Evolutionary conservation across 2,888 invertebrate species (phyloP).

Genomic region (Fragum sueziense): DNA sequence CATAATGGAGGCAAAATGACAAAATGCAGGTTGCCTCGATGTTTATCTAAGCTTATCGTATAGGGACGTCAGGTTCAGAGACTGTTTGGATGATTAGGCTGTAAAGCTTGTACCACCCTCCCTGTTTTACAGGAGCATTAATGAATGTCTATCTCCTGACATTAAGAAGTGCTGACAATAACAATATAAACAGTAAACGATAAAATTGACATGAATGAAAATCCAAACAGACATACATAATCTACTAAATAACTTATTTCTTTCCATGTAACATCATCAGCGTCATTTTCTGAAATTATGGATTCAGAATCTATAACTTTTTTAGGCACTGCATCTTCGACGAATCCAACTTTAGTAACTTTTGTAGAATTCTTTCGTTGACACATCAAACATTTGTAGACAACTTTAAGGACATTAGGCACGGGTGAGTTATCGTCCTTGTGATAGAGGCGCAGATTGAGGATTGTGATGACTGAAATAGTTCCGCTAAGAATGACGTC

Average conservation of each 20-base stretch:
- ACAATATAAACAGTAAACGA: neutral
- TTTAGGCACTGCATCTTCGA: neutral
- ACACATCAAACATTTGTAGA: conserved; percentile 16
- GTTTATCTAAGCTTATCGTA: too few species aligned
- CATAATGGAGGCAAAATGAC: too few species aligned
- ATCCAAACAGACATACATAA: neutral
- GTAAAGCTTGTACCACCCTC: too few species aligned
- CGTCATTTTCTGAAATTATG: neutral
- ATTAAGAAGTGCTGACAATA: neutral
- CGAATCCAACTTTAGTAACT: neutral
- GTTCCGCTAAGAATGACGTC: conserved; percentile 57
- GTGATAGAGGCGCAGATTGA: conserved; percentile 55
- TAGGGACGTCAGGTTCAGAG: too few species aligned
- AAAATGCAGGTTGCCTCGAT: too few species aligned
- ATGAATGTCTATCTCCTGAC: too few species aligned
- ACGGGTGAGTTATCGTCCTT: conserved; percentile 39
- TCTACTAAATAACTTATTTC: conserved; percentile 4
- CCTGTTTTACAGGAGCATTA: too few species aligned
- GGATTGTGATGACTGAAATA: conserved; percentile 49
- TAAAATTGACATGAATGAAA: neutral
- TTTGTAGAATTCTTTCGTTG: neutral
- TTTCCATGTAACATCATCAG: conserved; percentile 1
- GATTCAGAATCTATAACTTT: neutral
- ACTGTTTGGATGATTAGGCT: too few species aligned
- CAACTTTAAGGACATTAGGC: conserved; percentile 5